Evolutionary conservation across 2,113 vertebrate genomes (phyloP).

Genomic region (Osmerus mordax): DNA sequence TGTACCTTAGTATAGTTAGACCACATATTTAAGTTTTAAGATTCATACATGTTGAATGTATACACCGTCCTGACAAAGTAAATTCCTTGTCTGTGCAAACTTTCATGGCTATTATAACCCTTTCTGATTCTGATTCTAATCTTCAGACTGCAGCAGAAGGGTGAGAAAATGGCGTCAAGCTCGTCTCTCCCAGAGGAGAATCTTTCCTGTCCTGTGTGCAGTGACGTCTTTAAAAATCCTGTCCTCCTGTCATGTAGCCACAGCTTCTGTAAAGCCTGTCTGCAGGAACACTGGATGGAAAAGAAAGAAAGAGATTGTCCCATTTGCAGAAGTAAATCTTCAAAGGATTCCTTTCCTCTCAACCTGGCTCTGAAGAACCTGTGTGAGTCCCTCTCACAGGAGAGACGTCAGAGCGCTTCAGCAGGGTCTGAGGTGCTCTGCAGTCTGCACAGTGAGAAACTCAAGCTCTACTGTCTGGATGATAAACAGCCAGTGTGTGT

Average conservation of each 20-base stretch:
- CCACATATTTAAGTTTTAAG: no score
- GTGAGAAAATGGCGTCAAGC: no score
- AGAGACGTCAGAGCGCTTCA: background rate
- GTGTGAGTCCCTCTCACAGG: background rate
- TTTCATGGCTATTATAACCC: no score
- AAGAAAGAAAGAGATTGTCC: background rate
- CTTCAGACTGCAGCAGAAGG: no score
- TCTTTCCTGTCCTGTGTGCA: background rate
- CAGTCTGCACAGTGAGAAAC: background rate
- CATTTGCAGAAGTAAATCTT: background rate
- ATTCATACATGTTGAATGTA: no score
- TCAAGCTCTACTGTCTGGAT: constrained; percentile 11
- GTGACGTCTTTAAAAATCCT: background rate
- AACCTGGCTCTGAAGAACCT: background rate
- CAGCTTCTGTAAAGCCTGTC: constrained; percentile 2
- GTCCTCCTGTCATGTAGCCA: background rate
- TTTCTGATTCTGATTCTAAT: no score
- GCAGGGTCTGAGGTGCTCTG: background rate
- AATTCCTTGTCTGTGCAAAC: no score
- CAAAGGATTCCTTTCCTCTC: no score
- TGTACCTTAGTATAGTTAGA: no score
- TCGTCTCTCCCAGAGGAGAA: background rate
- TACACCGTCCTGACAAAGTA: no score
- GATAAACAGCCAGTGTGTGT: background rate
- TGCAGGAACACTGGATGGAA: background rate